Base-by-base conservation (phyloP, 2,797 vertebrate genomes). In the Craterocephalus amniculus region DNA sequence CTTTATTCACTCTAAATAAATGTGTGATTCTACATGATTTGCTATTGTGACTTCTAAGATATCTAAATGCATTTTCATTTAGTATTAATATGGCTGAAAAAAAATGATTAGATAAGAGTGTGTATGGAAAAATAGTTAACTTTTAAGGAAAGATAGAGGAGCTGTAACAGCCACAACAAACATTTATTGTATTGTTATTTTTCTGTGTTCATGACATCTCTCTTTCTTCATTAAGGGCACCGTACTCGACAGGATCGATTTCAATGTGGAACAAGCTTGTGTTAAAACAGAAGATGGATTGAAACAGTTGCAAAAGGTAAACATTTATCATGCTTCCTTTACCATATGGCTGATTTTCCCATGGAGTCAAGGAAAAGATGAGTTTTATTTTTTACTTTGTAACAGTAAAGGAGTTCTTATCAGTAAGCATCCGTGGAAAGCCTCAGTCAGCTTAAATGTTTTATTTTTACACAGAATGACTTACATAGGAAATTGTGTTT, bases 171-270 rank as follows among this genome's bases (percentile, higher is more conserved):
- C 36, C 18, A 32, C 7, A 32, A 32, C 31, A 20, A 36, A 38
- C 22, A 20, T 24, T 14, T 52, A 31, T 11, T 36, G 27, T 40
- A 63, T 48, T 52, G 0, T n/a, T n/a, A 45, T 54, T 49, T 58
- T 61, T 14, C 3, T 38, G n/a, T n/a, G 20, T 26, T 36, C 7
- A 67, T 69, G 54, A 57, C 10, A 34, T 49, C 27, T 8, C 10
- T 22, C 67, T 38, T 83, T 69, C 56, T 62, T n/a, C 75, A 63
- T 31, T 55, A 70, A 99, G 98, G 98, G 98, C 59, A 99, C 98
- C 0, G 97, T 99, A 83, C 95, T 99, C 14, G 98, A 99, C 87
- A 94, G 96, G 89, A 99, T 99, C 65, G 98, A 99, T 93, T 99
- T 98, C 84, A 97, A 98, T 22, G 96, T 99, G 70, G 98, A 99